Conservation (phyloP, 2,888 invertebrate genomes). For the Coelogynopora nodosa region DNA sequence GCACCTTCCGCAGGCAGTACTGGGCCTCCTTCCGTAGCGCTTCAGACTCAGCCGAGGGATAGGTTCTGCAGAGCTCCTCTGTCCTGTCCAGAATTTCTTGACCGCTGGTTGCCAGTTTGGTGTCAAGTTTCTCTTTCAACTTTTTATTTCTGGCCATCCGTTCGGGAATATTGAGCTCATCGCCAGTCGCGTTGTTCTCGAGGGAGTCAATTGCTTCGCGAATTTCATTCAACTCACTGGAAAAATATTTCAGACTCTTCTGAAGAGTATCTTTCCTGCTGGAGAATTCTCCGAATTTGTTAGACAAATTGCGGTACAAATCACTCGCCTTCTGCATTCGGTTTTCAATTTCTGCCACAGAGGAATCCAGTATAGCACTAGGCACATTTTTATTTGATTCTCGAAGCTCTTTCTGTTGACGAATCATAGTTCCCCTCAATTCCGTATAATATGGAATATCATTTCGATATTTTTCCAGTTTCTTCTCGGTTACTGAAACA, state of each 20-base stretch:
- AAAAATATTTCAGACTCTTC: neutral
- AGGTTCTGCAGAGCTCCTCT: neutral
- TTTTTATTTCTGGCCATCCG: neutral
- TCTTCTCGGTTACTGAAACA: neutral
- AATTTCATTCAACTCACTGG: neutral
- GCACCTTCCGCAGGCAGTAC: neutral
- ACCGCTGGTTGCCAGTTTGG: neutral
- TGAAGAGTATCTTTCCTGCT: neutral
- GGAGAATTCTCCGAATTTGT: neutral
- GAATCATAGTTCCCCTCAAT: neutral
- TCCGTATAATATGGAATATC: constrained; percentile 2
- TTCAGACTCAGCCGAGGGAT: neutral
- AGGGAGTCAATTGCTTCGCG: neutral
- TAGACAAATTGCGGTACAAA: neutral
- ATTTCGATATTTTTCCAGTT: neutral
- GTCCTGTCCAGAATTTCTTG: neutral
- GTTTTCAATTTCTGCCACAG: neutral
- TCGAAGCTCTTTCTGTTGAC: neutral
- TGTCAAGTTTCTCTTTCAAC: neutral
- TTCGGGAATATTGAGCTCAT: neutral
- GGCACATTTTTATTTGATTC: neutral
- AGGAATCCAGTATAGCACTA: neutral
- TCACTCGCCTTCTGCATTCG: neutral
- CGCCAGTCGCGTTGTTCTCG: neutral
- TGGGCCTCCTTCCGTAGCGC: neutral